Evolutionary conservation across 2,113 vertebrate genomes (phyloP).

Genomic region (Pollimyrus isidori): DNA sequence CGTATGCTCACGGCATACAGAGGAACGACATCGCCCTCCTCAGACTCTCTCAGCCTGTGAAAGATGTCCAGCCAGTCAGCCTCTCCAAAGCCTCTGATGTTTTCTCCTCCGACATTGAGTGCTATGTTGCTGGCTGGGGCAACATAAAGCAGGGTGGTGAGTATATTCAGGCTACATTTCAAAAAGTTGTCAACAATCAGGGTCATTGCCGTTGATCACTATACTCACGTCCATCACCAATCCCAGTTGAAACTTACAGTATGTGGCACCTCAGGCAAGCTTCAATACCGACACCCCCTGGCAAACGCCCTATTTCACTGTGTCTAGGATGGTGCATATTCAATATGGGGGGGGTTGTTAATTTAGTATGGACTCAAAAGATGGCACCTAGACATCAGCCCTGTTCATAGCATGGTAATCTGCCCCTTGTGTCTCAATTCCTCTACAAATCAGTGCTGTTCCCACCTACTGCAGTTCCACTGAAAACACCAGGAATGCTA

Average conservation of each 20-base stretch:
- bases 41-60: background rate
- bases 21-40: background rate
- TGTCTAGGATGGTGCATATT: background rate
- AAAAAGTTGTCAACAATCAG: background rate
- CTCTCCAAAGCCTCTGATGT: background rate
- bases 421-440: background rate
- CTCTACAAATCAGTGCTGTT: background rate
- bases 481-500: background rate
- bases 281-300: background rate
- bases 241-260: background rate
- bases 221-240: background rate
- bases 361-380: background rate
- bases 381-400: background rate
- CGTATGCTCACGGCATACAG: background rate
- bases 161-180: background rate
- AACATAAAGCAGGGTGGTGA: background rate
- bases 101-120: rapidly evolving
- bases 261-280: background rate
- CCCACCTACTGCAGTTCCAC: background rate
- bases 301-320: background rate
- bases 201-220: background rate
- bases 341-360: background rate
- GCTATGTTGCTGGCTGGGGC: background rate
- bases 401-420: background rate
- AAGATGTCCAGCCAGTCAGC: background rate